phyloP scores from a whole-genome alignment of 2,888 invertebrate species.

The Mylabris sibirica region DNA sequence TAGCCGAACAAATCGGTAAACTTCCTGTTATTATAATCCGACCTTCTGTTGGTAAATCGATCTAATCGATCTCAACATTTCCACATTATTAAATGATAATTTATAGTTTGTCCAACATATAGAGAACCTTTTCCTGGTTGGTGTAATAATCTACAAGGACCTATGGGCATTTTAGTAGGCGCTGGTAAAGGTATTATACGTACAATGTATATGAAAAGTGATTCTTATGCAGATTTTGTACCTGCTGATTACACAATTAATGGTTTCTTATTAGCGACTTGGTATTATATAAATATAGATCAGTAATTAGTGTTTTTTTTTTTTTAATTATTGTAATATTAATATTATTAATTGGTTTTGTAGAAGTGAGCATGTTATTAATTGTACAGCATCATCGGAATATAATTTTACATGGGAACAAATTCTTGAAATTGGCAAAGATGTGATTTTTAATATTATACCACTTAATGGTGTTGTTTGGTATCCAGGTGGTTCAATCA shows the following conservation, averaged over 20 bases:
- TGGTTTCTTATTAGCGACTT: constrained; percentile 62
- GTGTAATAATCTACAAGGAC: constrained; percentile 92
- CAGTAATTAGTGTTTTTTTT: constrained; percentile 17
- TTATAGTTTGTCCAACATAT: constrained; percentile 81
- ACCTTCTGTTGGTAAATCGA: constrained; percentile 73
- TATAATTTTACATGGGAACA: constrained; percentile 86
- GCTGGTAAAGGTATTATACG: constrained; percentile 88
- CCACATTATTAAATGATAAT: background rate
- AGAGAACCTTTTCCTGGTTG: constrained; percentile 83
- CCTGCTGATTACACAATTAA: constrained; percentile 84
- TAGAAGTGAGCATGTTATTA: background rate
- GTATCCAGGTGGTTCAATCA: constrained; percentile 84
- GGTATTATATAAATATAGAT: constrained; percentile 25
- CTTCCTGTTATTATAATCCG: constrained; percentile 83
- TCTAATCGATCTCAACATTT: background rate
- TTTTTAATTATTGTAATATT: background rate
- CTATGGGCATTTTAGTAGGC: constrained; percentile 79
- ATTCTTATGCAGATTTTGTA: constrained; percentile 79
- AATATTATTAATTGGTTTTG: background rate
- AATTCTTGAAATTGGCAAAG: constrained; percentile 79
- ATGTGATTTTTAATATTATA: constrained; percentile 74
- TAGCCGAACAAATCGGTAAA: constrained; percentile 77
- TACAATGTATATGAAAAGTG: constrained; percentile 82
- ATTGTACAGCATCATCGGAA: constrained; percentile 72
- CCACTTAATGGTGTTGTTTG: constrained; percentile 83